A percentile compares a stretch with the other conserved stretches of the same genome.
Conservation (phyloP, 2,888 invertebrate genomes). For the Nesidiocoris tenuis region DNA sequence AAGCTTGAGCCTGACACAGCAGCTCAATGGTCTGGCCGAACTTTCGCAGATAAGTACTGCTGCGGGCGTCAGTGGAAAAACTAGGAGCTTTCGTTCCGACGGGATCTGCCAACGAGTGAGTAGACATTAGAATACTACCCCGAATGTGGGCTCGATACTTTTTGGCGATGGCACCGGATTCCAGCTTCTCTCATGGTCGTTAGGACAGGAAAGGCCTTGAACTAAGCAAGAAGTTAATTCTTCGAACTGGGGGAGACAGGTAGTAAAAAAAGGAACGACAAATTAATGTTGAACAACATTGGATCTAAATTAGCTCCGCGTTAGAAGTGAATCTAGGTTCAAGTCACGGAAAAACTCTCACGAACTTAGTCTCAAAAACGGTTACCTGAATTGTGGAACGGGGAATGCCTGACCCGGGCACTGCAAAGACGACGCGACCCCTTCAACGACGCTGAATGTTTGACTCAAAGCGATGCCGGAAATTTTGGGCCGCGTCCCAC, state of each 20-base stretch:
- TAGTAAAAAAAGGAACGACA: background rate
- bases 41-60: slow-evolving; percentile 48
- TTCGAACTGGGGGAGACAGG: background rate
- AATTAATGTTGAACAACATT: no score
- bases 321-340: no score
- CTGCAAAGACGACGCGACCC: slow-evolving; percentile 62
- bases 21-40: slow-evolving; percentile 53
- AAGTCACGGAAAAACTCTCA: no score
- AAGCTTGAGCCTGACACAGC: slow-evolving; percentile 74
- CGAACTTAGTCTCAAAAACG: no score
- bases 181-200: background rate
- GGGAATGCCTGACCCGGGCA: slow-evolving; percentile 74
- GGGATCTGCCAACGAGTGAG: slow-evolving; percentile 49
- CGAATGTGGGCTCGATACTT: no score
- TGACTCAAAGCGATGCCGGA: slow-evolving; percentile 55
- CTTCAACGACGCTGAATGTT: slow-evolving; percentile 49
- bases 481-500: slow-evolving; percentile 68
- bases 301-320: no score
- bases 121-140: no score
- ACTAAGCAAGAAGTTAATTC: no score
- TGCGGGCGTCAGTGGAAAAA: slow-evolving; percentile 59
- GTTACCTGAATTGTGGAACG: slow-evolving; percentile 62
- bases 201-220: no score
- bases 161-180: no score
- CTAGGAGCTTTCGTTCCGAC: slow-evolving; percentile 56